Evolutionary conservation across 2,797 vertebrate species (phyloP), one percentile per base, ranked within the genome.

Genomic region (Falco biarmicus): DNA sequence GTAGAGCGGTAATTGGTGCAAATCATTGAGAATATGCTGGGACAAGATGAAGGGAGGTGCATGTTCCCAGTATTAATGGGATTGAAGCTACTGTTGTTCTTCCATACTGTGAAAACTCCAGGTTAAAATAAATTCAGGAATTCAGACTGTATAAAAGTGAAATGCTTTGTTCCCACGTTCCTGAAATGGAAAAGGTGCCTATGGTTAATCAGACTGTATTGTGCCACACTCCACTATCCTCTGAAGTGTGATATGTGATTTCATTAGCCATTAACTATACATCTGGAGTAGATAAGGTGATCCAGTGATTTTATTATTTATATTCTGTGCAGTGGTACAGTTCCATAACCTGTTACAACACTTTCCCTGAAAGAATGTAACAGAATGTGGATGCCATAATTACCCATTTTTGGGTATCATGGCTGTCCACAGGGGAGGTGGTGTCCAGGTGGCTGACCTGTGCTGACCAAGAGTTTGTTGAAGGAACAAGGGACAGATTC

Each of bases 211-310:
- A 59, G 73, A 26, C 12, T 54, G 28, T 29, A 26, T 70, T 74
- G 56, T 68, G 61, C 45, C 37, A 59, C 21, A 17, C 25, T 54
- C 21, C 48, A 1, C 20, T 56, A 0, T 45, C 48, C 19, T 45
- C 53, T 74, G 64, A 83, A 74, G 56, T 9, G 71, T 34, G 80
- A 51, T 1, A 1, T 65, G 53, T 86, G 83, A 82, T 90, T 95
- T 91, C 56, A 86, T 91, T 77, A 92, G 61, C 92, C 65, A 82
- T 96, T 93, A 95, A 73, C 88, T 75, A 13, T 41, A 63, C 37
- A 78, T 89, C n/a, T 69, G 61, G 53, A 54, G 32, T 31, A 50
- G 47, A 50, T 73, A 61, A 28, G 31, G 71, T 75, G 90, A 73
- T 93, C 41, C 50, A 69, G 73, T 95, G 88, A 73, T 87, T 94